Evolutionary conservation across 37 sponge, comb jelly and placozoan genomes (phyloP).

Genomic region (Oopsacas minuta): DNA sequence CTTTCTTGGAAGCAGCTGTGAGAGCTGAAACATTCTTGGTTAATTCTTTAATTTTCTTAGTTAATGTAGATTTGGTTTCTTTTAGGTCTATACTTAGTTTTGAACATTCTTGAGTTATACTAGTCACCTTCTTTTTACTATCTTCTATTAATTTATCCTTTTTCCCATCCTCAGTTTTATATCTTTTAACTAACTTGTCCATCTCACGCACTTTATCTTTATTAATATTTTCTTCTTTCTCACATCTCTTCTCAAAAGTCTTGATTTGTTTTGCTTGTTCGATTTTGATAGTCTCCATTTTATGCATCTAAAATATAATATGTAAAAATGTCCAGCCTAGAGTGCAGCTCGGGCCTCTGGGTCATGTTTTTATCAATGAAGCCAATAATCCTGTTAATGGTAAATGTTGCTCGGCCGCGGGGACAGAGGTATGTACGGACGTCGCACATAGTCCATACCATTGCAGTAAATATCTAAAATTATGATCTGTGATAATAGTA

Average conservation of each 20-base stretch:
- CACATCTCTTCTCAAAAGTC: not conserved
- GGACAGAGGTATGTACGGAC: no score
- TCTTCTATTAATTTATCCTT: not conserved
- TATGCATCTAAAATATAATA: not conserved
- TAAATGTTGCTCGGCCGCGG: no score
- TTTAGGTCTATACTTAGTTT: no score
- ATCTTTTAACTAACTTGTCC: no score
- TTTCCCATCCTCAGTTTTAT: not conserved
- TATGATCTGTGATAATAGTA: no score
- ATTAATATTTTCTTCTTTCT: not conserved
- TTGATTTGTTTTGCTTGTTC: not conserved
- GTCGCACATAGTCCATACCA: no score
- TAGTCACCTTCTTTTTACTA: not conserved
- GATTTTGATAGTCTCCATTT: not conserved
- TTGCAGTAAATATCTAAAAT: no score
- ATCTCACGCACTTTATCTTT: not conserved
- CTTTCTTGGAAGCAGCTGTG: not conserved
- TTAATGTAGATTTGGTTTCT: not conserved
- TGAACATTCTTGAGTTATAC: not conserved
- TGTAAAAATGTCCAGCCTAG: not conserved
- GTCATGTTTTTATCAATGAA: no score
- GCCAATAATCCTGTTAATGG: no score
- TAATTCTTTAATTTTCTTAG: not conserved
- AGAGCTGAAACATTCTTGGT: not conserved
- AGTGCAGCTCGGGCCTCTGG: no score